Evolutionary conservation across 2,797 vertebrate species (phyloP).

Genomic region (Hipposideros larvatus): DNA sequence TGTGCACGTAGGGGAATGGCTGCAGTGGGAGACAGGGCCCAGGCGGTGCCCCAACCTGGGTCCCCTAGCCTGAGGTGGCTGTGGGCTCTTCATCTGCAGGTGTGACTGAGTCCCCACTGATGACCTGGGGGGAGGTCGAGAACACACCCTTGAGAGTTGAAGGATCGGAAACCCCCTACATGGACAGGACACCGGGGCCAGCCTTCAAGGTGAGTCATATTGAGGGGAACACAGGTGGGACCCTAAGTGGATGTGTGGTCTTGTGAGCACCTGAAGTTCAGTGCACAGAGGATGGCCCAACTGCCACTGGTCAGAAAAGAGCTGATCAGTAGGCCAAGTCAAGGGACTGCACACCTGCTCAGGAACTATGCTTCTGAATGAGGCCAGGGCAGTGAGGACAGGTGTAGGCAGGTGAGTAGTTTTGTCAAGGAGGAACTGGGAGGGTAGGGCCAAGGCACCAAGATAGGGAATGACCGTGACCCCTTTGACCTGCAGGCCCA

Average conservation of each 20-base stretch:
- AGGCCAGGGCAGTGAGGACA: not conserved
- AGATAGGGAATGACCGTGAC: not conserved
- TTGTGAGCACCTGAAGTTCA: not conserved
- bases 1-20: not conserved
- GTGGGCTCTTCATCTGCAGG: conserved; percentile 86
- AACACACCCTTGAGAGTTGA: conserved; percentile 97
- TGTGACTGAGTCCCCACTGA: conserved; percentile 95
- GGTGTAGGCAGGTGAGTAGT: too few species aligned
- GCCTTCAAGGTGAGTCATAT: conserved; percentile 95
- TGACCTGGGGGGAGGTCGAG: conserved; percentile 99
- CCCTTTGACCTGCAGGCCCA: not conserved
- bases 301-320: not conserved
- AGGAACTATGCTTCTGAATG: not conserved
- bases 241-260: fast-evolving
- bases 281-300: too few species aligned
- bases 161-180: conserved; percentile 94
- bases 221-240: fast-evolving
- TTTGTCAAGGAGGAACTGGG: not conserved
- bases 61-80: not conserved
- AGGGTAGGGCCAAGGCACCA: not conserved
- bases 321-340: not conserved
- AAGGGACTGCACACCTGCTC: fast-evolving
- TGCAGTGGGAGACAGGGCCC: not conserved
- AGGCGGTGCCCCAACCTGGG: too few species aligned
- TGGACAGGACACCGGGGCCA: conserved; percentile 96